Percentiles rank a stretch among this genome's conserved stretches.
These are phyloP conservation scores for Vipera latastei DNA, from an alignment of 2,797 vertebrate genomes.

Conservation along the genomic window DNA sequence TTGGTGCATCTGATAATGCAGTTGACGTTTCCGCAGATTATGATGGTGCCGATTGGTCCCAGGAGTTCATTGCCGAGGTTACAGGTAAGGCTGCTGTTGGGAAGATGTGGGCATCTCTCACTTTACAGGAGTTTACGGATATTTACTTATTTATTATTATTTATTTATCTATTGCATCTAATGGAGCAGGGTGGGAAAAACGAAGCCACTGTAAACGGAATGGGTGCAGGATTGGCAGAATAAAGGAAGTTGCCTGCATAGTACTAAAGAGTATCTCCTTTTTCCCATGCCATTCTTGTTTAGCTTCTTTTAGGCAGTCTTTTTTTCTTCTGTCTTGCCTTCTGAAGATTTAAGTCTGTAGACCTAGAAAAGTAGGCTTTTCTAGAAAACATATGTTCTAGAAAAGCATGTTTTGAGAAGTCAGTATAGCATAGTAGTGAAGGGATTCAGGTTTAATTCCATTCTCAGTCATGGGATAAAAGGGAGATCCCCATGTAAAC, in stretches of 20 bases:
- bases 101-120: neutral
- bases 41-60: constrained; percentile 92
- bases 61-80: constrained; percentile 94
- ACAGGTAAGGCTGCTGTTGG: constrained; percentile 75
- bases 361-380: neutral
- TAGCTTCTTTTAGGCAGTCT: neutral
- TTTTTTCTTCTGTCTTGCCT: neutral
- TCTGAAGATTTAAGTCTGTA: neutral
- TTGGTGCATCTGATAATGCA: constrained; percentile 74
- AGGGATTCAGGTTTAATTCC: neutral
- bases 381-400: neutral
- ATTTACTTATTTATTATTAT: neutral
- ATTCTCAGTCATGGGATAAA: neutral
- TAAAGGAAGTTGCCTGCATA: neutral
- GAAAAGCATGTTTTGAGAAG: neutral
- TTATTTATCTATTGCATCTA: neutral
- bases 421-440: neutral
- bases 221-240: neutral
- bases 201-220: neutral
- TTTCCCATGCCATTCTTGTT: neutral
- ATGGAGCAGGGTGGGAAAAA: neutral
- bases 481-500: neutral
- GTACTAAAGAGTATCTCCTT: neutral
- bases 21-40: constrained; percentile 80
- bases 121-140: neutral